Percentiles rank a stretch among this genome's conserved stretches.
These are phyloP conservation scores for Heteromurus nitidus DNA, from an alignment of 2,888 invertebrate genomes.

Conservation along the genomic window DNA sequence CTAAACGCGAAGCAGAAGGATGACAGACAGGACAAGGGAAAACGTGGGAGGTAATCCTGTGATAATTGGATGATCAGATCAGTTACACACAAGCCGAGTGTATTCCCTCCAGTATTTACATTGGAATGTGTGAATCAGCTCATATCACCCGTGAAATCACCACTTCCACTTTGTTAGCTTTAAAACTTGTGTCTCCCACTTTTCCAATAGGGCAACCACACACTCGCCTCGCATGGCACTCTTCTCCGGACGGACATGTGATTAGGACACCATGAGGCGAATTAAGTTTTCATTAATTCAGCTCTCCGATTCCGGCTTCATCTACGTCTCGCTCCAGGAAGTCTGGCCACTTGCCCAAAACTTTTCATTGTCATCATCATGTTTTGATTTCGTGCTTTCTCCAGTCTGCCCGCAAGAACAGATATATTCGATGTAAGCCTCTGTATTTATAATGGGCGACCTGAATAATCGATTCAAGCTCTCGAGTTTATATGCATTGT, in stretches of 20 bases:
- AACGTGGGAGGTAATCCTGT: slow-evolving; percentile 62
- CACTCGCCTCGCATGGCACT: too few relatives aligned
- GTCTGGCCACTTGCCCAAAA: slow-evolving; percentile 58
- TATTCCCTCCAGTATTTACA: slow-evolving; percentile 31
- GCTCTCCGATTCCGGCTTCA: not conserved
- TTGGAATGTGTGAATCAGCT: slow-evolving; percentile 49
- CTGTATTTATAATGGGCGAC: too few relatives aligned
- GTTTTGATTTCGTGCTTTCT: too few relatives aligned
- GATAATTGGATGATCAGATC: slow-evolving; percentile 68
- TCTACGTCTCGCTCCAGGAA: slow-evolving; percentile 22
- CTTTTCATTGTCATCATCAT: too few relatives aligned
- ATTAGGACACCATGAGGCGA: slow-evolving; percentile 67
- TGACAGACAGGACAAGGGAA: not conserved
- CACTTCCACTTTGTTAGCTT: slow-evolving; percentile 8
- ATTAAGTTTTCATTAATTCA: slow-evolving; percentile 68
- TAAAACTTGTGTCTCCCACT: slow-evolving; percentile 8
- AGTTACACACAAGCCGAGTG: slow-evolving; percentile 8
- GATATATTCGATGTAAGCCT: too few relatives aligned
- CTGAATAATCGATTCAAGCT: too few relatives aligned
- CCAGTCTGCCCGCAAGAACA: too few relatives aligned
- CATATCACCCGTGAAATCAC: slow-evolving; percentile 16
- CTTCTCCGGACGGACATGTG: slow-evolving; percentile 29
- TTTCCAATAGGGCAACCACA: too few relatives aligned
- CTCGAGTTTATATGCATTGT: too few relatives aligned
- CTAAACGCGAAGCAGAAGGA: too few relatives aligned